Percentiles rank a stretch among this genome's conserved stretches.
phyloP scores from a whole-genome alignment of 1,140 invertebrate species.

The Akabosia matsudoensis region DNA sequence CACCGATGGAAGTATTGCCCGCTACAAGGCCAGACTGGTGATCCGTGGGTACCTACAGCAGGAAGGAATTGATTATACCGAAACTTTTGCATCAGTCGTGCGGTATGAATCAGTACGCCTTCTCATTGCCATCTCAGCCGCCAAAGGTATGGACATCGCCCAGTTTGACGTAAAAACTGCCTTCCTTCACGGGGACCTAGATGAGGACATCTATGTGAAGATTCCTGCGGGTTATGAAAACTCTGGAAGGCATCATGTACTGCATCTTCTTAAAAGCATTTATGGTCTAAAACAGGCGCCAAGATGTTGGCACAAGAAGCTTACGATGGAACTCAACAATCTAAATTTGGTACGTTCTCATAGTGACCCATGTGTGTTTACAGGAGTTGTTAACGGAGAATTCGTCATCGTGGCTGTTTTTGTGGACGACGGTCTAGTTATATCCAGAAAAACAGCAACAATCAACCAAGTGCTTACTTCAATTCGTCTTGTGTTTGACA shows the following conservation, averaged over 20 bases:
- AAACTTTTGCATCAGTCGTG: slow-evolving; percentile 48
- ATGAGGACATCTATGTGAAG: slow-evolving; percentile 50
- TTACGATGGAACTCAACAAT: slow-evolving; percentile 42
- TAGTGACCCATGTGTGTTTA: slow-evolving; percentile 50
- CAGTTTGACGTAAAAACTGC: slow-evolving; percentile 50
- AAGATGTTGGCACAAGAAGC: slow-evolving; percentile 34
- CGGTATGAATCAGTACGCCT: slow-evolving; percentile 47
- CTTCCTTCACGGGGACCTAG: slow-evolving; percentile 44
- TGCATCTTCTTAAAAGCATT: slow-evolving; percentile 48
- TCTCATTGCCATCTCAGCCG: slow-evolving; percentile 44
- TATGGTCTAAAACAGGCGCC: slow-evolving; percentile 45
- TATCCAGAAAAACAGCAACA: slow-evolving; percentile 35
- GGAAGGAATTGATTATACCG: slow-evolving; percentile 47
- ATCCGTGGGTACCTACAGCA: slow-evolving; percentile 48
- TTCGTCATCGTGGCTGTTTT: slow-evolving; percentile 49
- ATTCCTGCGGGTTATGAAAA: slow-evolving; percentile 34
- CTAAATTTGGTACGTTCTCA: slow-evolving; percentile 48
- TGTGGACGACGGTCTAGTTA: slow-evolving; percentile 53
- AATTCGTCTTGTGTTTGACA: neutral
- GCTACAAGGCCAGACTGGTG: slow-evolving; percentile 50
- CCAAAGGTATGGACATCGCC: slow-evolving; percentile 27
- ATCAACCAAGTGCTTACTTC: neutral
- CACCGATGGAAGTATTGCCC: too few species aligned
- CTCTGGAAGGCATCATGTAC: slow-evolving; percentile 37
- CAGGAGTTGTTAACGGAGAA: slow-evolving; percentile 34